Conservation (phyloP, 1,140 invertebrate species). For the Drosophila santomea region DNA sequence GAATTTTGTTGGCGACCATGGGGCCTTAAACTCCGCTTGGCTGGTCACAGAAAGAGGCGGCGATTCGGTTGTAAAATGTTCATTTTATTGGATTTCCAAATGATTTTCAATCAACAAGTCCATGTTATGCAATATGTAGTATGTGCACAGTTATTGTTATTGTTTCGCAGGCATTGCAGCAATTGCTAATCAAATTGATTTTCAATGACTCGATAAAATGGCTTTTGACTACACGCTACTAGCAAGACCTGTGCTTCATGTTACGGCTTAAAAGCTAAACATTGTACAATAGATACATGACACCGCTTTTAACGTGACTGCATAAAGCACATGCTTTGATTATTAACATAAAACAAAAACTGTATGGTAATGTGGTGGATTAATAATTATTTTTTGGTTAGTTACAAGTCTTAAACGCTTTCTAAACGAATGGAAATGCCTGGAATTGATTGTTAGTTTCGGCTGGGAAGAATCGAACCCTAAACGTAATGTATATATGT, state of each 20-base stretch:
- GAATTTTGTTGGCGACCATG: conserved; percentile 45
- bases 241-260: conserved; percentile 39
- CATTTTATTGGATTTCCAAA: conserved; percentile 76
- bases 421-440: conserved; percentile 71
- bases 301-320: conserved; percentile 17
- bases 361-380: conserved; percentile 61
- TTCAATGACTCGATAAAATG: conserved; percentile 32
- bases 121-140: conserved; percentile 66
- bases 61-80: conserved; percentile 57
- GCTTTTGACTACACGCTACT: conserved; percentile 29
- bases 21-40: conserved; percentile 41
- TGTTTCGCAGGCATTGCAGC: conserved; percentile 38
- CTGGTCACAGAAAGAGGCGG: conserved; percentile 13
- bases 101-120: conserved; percentile 83
- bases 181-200: conserved; percentile 40
- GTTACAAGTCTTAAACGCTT: conserved; percentile 80
- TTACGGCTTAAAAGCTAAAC: conserved; percentile 41
- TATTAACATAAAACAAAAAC: conserved; percentile 48
- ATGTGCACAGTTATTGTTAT: conserved; percentile 59
- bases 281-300: conserved; percentile 52
- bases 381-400: conserved; percentile 83
- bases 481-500: conserved; percentile 28
- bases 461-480: conserved; percentile 33
- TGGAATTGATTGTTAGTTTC: conserved; percentile 64
- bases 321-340: conserved; percentile 34